Evolutionary conservation across 64 coral and sea anemone species (phyloP).

Genomic region (Platygyra sinensis): DNA sequence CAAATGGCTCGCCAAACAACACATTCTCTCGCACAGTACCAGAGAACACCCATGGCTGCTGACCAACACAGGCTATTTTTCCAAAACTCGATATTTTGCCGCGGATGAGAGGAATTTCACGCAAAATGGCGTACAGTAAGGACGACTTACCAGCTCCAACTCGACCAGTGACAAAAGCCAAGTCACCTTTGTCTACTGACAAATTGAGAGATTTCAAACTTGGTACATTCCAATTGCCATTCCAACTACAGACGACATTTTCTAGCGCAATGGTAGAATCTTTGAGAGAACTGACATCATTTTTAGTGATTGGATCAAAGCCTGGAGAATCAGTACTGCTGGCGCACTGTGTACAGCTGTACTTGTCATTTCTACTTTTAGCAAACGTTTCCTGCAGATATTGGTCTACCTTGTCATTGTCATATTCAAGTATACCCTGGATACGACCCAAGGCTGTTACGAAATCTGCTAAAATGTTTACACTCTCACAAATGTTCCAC

Average conservation of each 20-base stretch:
- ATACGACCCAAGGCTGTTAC: not conserved
- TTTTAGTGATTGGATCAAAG: not conserved
- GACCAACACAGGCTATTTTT: too few relatives aligned
- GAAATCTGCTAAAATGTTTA: too few relatives aligned
- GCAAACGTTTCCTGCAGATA: not conserved
- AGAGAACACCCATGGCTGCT: not conserved
- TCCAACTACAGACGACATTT: not conserved
- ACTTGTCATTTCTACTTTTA: not conserved
- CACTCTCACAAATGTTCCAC: too few relatives aligned
- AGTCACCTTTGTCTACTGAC: not conserved
- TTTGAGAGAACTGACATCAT: not conserved
- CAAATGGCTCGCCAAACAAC: constrained; percentile 26
- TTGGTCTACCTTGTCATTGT: not conserved
- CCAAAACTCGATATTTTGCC: not conserved
- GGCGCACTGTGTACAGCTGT: too few relatives aligned
- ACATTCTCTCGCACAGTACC: constrained; percentile 26
- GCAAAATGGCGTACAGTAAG: not conserved
- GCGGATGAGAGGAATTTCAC: not conserved
- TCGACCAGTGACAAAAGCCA: not conserved
- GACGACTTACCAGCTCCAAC: not conserved
- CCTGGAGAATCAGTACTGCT: too few relatives aligned
- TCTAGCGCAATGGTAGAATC: not conserved
- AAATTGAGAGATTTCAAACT: not conserved
- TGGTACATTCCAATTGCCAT: not conserved
- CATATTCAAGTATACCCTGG: not conserved